Evolutionary conservation across 2,888 invertebrate genomes (phyloP).

Genomic region (Apodemia duryi): DNA sequence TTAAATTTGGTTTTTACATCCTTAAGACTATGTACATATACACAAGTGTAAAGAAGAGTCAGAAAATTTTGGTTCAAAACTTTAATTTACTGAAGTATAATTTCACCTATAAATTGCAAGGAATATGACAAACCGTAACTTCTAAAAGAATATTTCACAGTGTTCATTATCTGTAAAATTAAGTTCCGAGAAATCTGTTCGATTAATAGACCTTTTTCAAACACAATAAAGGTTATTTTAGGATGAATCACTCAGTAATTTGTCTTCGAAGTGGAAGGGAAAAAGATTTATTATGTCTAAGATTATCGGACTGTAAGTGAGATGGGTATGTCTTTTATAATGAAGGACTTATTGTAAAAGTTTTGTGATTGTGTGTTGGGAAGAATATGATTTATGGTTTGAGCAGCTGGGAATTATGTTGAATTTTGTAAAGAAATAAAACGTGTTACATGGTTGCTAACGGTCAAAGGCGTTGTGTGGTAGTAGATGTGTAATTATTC

Average conservation of each 20-base stretch:
- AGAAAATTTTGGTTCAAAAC: too few species aligned
- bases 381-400: background rate
- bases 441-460: background rate
- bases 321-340: slow-evolving; percentile 25
- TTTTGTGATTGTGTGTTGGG: slow-evolving; percentile 3
- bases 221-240: slow-evolving; percentile 21
- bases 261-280: slow-evolving; percentile 31
- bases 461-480: too few species aligned
- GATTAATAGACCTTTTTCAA: slow-evolving; percentile 1
- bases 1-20: too few species aligned
- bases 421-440: background rate
- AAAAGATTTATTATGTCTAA: slow-evolving; percentile 37
- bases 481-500: too few species aligned
- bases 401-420: background rate
- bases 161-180: slow-evolving; percentile 11
- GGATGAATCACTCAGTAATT: slow-evolving; percentile 24
- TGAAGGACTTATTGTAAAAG: slow-evolving; percentile 6
- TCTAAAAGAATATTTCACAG: slow-evolving; percentile 3
- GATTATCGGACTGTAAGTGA: slow-evolving; percentile 31
- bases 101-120: background rate
- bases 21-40: too few species aligned
- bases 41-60: too few species aligned
- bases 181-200: background rate
- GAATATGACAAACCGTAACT: slow-evolving; percentile 5
- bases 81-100: background rate